These are phyloP conservation scores for Boleophthalmus pectinirostris DNA, from an alignment of 2,113 vertebrate genomes.

Conservation along the genomic window DNA sequence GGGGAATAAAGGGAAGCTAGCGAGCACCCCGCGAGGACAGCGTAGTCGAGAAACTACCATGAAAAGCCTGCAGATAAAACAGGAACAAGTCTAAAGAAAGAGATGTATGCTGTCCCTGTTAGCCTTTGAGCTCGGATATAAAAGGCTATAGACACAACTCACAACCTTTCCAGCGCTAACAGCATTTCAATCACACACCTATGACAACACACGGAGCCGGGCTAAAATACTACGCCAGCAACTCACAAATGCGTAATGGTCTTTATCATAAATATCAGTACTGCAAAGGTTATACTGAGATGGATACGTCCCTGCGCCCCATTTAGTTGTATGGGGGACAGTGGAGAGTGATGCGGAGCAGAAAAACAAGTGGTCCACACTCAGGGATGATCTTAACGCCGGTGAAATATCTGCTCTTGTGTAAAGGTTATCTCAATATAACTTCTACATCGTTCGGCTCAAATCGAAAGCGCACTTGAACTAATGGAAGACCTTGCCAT, in stretches of 20 bases:
- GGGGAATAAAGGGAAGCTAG: conserved; percentile 36
- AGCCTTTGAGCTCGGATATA: conserved; percentile 29
- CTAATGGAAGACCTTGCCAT: conserved; percentile 61
- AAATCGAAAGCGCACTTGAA: conserved; percentile 57
- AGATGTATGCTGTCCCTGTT: conserved; percentile 26
- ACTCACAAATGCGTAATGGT: conserved; percentile 71
- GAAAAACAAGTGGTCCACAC: conserved; percentile 73
- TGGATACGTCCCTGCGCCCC: conserved; percentile 72
- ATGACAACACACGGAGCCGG: conserved; percentile 58
- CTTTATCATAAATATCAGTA: conserved; percentile 77
- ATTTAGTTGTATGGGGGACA: conserved; percentile 68
- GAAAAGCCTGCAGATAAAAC: conserved; percentile 16
- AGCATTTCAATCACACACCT: conserved; percentile 48
- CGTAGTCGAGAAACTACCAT: conserved; percentile 14
- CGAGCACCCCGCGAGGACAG: conserved; percentile 25
- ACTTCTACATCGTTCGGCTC: conserved; percentile 59
- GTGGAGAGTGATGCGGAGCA: conserved; percentile 65
- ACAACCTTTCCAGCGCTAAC: conserved; percentile 32
- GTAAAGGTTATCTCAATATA: conserved; percentile 82
- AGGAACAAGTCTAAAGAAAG: conserved; percentile 1
- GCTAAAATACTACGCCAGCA: conserved; percentile 69
- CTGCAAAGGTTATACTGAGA: conserved; percentile 80
- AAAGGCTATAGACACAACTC: conserved; percentile 23
- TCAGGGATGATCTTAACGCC: conserved; percentile 63
- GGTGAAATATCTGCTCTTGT: conserved; percentile 77